Evolutionary conservation across 2,797 vertebrate species (phyloP).

Genomic region (Hydrocynus forskahlii): DNA sequence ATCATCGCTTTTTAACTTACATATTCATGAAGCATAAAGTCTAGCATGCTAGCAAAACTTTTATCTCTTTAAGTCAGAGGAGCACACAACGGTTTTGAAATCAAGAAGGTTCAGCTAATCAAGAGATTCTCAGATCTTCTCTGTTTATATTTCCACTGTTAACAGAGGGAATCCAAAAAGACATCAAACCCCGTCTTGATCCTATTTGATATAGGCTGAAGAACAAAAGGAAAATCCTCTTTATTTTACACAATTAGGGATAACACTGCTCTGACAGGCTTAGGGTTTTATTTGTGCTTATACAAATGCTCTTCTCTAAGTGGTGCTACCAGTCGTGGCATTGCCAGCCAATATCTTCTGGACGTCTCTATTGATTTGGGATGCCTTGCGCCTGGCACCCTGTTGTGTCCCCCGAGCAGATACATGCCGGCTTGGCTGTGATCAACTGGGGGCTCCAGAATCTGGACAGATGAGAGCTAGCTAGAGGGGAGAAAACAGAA

Average conservation of each 20-base stretch:
- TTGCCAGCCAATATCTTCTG: slow-evolving; percentile 50
- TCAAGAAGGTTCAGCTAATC: not conserved
- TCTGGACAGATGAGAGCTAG: slow-evolving; percentile 44
- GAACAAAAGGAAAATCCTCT: slow-evolving; percentile 48
- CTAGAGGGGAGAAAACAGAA: slow-evolving; percentile 29
- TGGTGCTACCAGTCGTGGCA: slow-evolving; percentile 31
- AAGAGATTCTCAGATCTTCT: slow-evolving; percentile 17
- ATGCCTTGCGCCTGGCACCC: slow-evolving; percentile 45
- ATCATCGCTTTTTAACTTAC: not conserved
- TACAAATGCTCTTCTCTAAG: slow-evolving; percentile 42
- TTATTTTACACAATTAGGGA: slow-evolving; percentile 54
- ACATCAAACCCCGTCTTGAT: slow-evolving; percentile 31
- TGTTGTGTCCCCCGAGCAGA: slow-evolving; percentile 42
- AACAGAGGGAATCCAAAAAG: slow-evolving; percentile 26
- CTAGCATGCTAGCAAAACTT: slow-evolving; percentile 16
- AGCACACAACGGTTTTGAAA: not conserved
- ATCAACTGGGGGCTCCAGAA: slow-evolving; percentile 43
- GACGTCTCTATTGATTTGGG: slow-evolving; percentile 55
- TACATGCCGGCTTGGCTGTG: slow-evolving; percentile 47
- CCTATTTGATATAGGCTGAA: slow-evolving; percentile 42
- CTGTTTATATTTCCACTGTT: slow-evolving; percentile 26
- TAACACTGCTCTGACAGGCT: slow-evolving; percentile 41
- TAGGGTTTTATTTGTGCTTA: slow-evolving; percentile 52
- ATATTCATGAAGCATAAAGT: slow-evolving; percentile 19
- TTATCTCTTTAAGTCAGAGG: not conserved